Evolutionary conservation across 2,888 invertebrate species (phyloP).

Genomic region (Azorinus chamasolen): DNA sequence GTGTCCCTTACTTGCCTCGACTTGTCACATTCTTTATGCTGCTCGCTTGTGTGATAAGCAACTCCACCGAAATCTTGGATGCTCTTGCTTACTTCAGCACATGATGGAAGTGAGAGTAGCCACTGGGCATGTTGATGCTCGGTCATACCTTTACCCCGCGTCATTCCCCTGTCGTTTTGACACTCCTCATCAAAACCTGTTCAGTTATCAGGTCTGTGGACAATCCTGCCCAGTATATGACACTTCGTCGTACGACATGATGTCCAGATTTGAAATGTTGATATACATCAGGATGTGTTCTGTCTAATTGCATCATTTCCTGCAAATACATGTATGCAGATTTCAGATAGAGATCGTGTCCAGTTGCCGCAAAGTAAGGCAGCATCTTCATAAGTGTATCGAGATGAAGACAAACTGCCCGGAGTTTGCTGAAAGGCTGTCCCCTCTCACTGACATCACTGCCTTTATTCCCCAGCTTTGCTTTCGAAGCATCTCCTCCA

Average conservation of each 20-base stretch:
- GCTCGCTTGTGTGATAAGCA: slow-evolving; percentile 21
- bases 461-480: too few species aligned
- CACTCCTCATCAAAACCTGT: slow-evolving; percentile 66
- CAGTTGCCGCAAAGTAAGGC: slow-evolving; percentile 73
- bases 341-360: slow-evolving; percentile 78
- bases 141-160: slow-evolving; percentile 58
- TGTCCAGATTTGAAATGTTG: slow-evolving; percentile 25
- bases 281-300: slow-evolving; percentile 33
- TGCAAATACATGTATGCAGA: slow-evolving; percentile 43
- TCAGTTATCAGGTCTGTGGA: slow-evolving; percentile 67
- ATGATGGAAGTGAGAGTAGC: slow-evolving; percentile 22
- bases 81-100: slow-evolving; percentile 7
- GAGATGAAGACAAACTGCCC: too few species aligned
- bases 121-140: slow-evolving; percentile 54
- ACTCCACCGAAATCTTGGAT: slow-evolving; percentile 20
- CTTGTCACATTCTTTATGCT: slow-evolving; percentile 20
- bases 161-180: slow-evolving; percentile 69
- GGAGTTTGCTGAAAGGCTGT: too few species aligned
- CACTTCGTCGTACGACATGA: slow-evolving; percentile 37
- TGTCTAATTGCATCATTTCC: slow-evolving; percentile 25
- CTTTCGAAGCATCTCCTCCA: too few species aligned
- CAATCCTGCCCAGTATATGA: slow-evolving; percentile 34
- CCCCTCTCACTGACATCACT: too few species aligned
- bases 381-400: slow-evolving; percentile 60
- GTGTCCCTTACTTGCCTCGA: slow-evolving; percentile 1